phyloP scores from a whole-genome alignment of 2,888 invertebrate genomes.

The Cephus rjabovi region DNA sequence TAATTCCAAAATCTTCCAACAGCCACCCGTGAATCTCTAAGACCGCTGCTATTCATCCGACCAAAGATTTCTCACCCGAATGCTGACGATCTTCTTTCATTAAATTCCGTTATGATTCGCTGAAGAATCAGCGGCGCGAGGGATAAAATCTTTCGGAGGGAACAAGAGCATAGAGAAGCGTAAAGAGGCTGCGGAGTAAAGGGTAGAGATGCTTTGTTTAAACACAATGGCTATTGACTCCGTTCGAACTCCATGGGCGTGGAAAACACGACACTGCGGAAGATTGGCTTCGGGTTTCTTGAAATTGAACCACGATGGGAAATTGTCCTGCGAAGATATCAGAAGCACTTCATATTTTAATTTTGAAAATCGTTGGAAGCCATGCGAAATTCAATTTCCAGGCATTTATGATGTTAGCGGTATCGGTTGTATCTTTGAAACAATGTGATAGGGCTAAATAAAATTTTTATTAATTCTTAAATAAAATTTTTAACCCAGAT shows the following conservation, averaged over 20 bases:
- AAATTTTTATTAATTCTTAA: not conserved
- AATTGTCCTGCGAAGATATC: no score
- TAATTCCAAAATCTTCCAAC: slow-evolving; percentile 40
- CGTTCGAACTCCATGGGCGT: slow-evolving; percentile 44
- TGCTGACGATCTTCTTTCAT: slow-evolving; percentile 50
- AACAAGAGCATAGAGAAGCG: not conserved
- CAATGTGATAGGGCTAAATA: not conserved
- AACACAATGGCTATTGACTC: slow-evolving; percentile 59
- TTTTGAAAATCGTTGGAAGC: no score
- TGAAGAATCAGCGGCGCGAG: slow-evolving; percentile 10
- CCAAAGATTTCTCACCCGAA: not conserved
- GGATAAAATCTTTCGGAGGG: not conserved
- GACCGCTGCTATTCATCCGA: slow-evolving; percentile 25
- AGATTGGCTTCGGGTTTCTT: slow-evolving; percentile 38
- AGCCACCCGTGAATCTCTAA: slow-evolving; percentile 2
- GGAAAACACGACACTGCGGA: slow-evolving; percentile 47
- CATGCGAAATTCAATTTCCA: not conserved
- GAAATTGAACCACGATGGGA: not conserved
- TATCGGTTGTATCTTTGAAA: not conserved
- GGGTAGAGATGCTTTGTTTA: slow-evolving; percentile 50
- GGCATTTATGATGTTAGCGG: not conserved
- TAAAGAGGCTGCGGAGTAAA: not conserved
- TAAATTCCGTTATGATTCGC: slow-evolving; percentile 55
- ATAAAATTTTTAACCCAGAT: not conserved
- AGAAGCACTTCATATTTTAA: no score